Percentiles rank a stretch among this genome's conserved stretches.
phyloP scores from a whole-genome alignment of 1,140 invertebrate genomes.

The Drosophila lini region DNA sequence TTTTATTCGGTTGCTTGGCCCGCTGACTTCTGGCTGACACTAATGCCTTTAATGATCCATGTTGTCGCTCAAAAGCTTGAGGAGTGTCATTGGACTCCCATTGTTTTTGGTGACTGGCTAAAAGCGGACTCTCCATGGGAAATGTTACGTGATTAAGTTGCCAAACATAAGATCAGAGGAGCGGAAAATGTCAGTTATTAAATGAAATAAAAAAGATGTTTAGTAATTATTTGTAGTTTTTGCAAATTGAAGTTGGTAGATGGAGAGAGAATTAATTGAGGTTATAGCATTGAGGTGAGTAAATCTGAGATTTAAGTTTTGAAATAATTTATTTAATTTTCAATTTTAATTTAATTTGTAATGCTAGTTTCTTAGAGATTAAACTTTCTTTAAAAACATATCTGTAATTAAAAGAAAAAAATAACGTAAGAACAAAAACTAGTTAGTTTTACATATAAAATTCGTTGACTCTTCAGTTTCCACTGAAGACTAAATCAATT shows the following conservation, averaged over 20 bases:
- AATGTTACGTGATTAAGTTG: constrained; percentile 25
- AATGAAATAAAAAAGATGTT: neutral
- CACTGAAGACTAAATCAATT: neutral
- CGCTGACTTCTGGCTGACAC: constrained; percentile 45
- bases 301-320: too few species aligned
- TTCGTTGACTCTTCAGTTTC: neutral
- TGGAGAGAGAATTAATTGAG: neutral
- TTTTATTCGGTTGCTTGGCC: constrained; percentile 36
- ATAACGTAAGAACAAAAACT: neutral
- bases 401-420: neutral
- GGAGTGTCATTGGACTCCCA: constrained; percentile 46
- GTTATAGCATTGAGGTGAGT: too few species aligned
- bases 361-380: too few species aligned
- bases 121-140: constrained; percentile 29
- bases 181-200: constrained; percentile 25
- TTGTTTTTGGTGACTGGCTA: constrained; percentile 45
- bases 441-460: neutral
- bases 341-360: too few species aligned
- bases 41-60: constrained; percentile 53
- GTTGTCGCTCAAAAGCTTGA: constrained; percentile 43
- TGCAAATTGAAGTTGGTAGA: neutral
- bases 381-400: too few species aligned
- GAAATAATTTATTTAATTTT: too few species aligned
- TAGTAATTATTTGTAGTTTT: constrained; percentile 5
- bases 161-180: constrained; percentile 10